These are phyloP conservation scores for Antennarius striatus DNA, from an alignment of 2,113 vertebrate species.

Conservation along the genomic window DNA sequence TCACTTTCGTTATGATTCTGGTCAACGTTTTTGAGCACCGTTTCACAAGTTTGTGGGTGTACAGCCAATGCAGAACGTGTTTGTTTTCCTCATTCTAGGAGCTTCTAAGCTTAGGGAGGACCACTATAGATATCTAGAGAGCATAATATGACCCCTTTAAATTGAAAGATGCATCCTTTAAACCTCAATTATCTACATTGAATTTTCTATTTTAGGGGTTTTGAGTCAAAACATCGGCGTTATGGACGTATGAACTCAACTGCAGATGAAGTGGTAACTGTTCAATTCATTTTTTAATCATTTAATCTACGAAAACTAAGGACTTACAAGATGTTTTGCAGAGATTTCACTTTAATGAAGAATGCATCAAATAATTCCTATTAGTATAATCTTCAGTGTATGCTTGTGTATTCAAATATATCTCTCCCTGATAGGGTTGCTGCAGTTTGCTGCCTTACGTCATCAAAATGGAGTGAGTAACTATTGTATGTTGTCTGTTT, in stretches of 20 bases:
- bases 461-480: slow-evolving; percentile 91
- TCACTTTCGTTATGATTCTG: too few relatives aligned
- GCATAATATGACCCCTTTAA: too few relatives aligned
- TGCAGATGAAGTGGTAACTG: slow-evolving; percentile 66
- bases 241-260: slow-evolving; percentile 64
- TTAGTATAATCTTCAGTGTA: neutral
- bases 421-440: slow-evolving; percentile 78
- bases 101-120: too few relatives aligned
- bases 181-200: neutral
- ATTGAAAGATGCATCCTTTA: neutral
- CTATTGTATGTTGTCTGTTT: neutral
- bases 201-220: slow-evolving; percentile 55
- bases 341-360: too few relatives aligned
- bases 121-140: too few relatives aligned
- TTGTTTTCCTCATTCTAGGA: too few relatives aligned
- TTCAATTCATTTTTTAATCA: too few relatives aligned
- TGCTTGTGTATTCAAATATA: neutral
- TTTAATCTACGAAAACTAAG: too few relatives aligned
- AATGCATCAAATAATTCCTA: neutral
- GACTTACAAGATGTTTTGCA: too few relatives aligned
- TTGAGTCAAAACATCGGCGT: slow-evolving; percentile 48
- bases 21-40: too few relatives aligned
- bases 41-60: too few relatives aligned
- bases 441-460: slow-evolving; percentile 90
- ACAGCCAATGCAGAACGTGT: too few relatives aligned